Conservation (phyloP, 2,113 vertebrate species). For the Lepisosteus oculatus region DNA sequence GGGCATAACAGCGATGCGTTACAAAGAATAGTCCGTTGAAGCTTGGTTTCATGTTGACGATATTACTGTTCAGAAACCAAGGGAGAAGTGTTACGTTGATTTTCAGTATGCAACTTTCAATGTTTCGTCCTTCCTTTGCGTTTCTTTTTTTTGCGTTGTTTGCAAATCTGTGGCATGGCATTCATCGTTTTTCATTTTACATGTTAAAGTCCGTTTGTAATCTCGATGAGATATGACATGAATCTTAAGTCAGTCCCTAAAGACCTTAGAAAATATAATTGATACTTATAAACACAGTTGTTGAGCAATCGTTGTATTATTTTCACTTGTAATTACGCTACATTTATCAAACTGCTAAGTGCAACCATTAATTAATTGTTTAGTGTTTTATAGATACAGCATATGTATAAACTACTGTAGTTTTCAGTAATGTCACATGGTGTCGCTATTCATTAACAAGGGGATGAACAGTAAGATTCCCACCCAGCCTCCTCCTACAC, state of each 20-base stretch:
- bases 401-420: no score
- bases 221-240: slow-evolving; percentile 47
- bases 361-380: no score
- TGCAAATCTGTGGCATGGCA: slow-evolving; percentile 42
- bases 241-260: slow-evolving; percentile 22
- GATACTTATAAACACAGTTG: no score
- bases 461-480: background rate
- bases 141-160: slow-evolving; percentile 38
- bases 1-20: no score
- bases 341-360: no score
- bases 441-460: slow-evolving; percentile 36
- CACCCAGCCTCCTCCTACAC: slow-evolving; percentile 7
- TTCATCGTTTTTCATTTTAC: slow-evolving; percentile 45
- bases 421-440: slow-evolving; percentile 13
- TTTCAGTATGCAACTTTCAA: no score
- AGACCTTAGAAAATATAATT: no score
- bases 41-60: background rate
- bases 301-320: no score
- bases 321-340: no score
- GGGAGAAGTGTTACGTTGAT: no score
- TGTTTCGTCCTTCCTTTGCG: no score
- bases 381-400: no score
- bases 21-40: background rate
- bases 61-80: background rate
- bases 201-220: slow-evolving; percentile 73